Evolutionary conservation across 2,113 vertebrate genomes (phyloP).

Genomic region (Gasterosteus aculeatus): DNA sequence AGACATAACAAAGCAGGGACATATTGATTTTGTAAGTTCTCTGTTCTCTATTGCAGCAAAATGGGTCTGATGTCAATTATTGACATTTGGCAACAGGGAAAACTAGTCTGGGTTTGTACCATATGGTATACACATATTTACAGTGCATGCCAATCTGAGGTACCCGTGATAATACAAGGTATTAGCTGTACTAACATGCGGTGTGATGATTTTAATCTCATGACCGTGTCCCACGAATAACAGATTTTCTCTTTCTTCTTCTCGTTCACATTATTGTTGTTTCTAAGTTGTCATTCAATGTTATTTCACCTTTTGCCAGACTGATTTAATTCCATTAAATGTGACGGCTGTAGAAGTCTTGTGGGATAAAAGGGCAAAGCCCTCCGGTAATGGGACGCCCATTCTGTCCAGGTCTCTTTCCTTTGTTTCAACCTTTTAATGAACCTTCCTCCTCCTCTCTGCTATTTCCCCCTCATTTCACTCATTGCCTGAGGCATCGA

Average conservation of each 20-base stretch:
- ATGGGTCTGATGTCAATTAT: neutral
- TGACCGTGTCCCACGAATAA: neutral
- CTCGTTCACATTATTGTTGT: neutral
- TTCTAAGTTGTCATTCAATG: neutral
- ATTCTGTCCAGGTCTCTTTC: neutral
- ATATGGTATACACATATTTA: too few relatives aligned
- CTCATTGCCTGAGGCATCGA: conserved; percentile 6
- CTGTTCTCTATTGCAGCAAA: neutral
- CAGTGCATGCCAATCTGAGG: too few relatives aligned
- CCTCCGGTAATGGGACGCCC: neutral
- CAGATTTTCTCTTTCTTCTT: neutral
- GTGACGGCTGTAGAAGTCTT: neutral
- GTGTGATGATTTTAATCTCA: neutral
- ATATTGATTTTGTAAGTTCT: conserved; percentile 27
- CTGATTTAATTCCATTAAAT: neutral
- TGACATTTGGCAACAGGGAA: neutral
- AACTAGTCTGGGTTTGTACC: too few relatives aligned
- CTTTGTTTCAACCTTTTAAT: neutral
- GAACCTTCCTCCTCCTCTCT: neutral
- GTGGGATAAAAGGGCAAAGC: neutral
- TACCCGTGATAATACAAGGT: too few relatives aligned
- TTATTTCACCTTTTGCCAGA: neutral
- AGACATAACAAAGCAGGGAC: conserved; percentile 4
- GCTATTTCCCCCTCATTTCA: conserved; percentile 31
- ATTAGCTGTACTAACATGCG: too few relatives aligned